phyloP scores from a whole-genome alignment of 2,113 vertebrate genomes.

The Paramormyrops kingsleyae region DNA sequence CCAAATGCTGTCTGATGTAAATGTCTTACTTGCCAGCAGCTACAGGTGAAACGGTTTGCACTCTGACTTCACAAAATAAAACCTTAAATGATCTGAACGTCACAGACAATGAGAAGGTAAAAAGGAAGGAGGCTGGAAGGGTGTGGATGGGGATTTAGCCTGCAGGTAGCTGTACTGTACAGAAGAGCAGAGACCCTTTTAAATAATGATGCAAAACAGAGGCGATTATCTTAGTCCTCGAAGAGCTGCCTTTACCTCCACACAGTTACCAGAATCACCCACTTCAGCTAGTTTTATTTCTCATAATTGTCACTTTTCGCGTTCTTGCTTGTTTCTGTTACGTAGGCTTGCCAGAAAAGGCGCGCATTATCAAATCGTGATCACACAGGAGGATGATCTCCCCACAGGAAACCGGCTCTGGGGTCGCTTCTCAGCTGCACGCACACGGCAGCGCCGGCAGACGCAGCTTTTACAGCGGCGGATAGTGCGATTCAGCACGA shows the following conservation, averaged over 20 bases:
- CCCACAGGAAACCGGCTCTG: background rate
- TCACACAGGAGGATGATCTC: background rate
- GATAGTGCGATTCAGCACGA: background rate
- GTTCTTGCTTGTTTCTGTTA: background rate
- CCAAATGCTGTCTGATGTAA: slow-evolving; percentile 1
- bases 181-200: background rate
- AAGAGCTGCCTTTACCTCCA: background rate
- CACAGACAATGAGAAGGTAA: background rate
- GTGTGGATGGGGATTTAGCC: background rate
- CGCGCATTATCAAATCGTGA: background rate
- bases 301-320: background rate
- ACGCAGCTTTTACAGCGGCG: background rate
- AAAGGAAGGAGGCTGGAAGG: background rate
- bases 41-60: background rate
- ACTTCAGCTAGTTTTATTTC: background rate
- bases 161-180: background rate
- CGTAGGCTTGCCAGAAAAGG: background rate
- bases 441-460: background rate
- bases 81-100: slow-evolving; percentile 35
- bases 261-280: background rate
- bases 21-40: background rate
- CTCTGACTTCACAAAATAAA: background rate
- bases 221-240: background rate
- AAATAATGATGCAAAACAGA: background rate
- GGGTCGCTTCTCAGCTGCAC: background rate